Evolutionary conservation across 1,140 invertebrate genomes (phyloP).

Genomic region (Drosophila tani): DNA sequence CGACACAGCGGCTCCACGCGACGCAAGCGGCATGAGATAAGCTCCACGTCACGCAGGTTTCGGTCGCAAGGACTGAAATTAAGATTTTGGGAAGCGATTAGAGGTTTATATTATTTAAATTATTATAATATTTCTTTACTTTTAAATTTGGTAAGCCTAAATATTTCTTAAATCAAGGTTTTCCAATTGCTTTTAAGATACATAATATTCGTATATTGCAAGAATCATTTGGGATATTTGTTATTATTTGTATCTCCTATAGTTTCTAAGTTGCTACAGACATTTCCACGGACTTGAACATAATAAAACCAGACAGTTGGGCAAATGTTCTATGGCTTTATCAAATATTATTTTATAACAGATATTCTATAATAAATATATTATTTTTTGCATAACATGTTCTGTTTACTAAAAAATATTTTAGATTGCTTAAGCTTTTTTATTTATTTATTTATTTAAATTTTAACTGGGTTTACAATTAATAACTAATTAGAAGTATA

Average conservation of each 20-base stretch:
- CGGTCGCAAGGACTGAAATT: conserved; percentile 89
- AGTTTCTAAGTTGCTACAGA: background rate
- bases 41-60: conserved; percentile 89
- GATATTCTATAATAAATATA: too few relatives aligned
- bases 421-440: background rate
- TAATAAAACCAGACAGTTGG: too few relatives aligned
- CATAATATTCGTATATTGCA: background rate
- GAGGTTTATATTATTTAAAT: too few relatives aligned
- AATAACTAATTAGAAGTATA: too few relatives aligned
- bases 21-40: conserved; percentile 87
- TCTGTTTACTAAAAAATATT: background rate
- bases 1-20: conserved; percentile 89
- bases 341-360: too few relatives aligned
- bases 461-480: too few relatives aligned
- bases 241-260: too few relatives aligned
- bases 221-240: background rate
- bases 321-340: too few relatives aligned
- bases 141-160: background rate
- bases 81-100: conserved; percentile 11
- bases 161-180: background rate
- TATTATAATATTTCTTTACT: too few relatives aligned
- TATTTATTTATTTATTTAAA: too few relatives aligned
- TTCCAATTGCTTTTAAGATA: background rate
- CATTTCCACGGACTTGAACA: too few relatives aligned
- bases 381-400: background rate